Evolutionary conservation across 2,888 invertebrate species (phyloP), one percentile per base, ranked within the genome.

Genomic region (Drosophila glabriapex): DNA sequence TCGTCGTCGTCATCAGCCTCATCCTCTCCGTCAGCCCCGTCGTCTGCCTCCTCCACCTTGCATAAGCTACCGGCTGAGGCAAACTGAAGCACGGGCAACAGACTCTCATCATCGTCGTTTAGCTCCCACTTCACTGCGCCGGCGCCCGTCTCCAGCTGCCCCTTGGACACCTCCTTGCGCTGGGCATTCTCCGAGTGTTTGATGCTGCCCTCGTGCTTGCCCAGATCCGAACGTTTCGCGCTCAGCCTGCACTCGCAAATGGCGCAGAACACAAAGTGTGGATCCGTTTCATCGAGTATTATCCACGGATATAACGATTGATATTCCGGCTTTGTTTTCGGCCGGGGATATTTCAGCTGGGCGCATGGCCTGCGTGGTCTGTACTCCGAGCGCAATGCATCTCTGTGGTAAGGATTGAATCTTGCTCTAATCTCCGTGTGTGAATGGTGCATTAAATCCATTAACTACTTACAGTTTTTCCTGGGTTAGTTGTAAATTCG

Each of bases 171-270:
- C 2, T 82, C 60, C 19, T 91, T 90, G 10, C 91, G 81, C 33
- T 90, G 80, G 0, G 91, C 78, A 46, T 90, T 90, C 31, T 90
- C 91, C 16, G 91, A 77, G 33, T 90, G 90, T 25, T 90, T 90
- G 3, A 91, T 91, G 75, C 90, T 90, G 66, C 91, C 90, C 68
- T 90, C 90, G 33, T 90, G 90, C 54, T 90, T 90, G 25, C 91
- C 91, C 4, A 90, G 62, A 60, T 90, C 90, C 0, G 91, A 91
- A 2, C 91, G 85, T 49, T 90, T 90, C n/a, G 91, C 91, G 49
- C 91, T 91, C 3, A 90, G 60, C 0, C 90, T 77, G 37, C 90
- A 90, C 49, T 90, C 90, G 52, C 90, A 90, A 6, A 91, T 60
- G 5, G 86, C 85, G 52, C 90, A 90, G 58, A 90, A 90, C 12